Evolutionary conservation across 2,888 invertebrate genomes (phyloP).

Genomic region (Thysanoteuthis rhombus): DNA sequence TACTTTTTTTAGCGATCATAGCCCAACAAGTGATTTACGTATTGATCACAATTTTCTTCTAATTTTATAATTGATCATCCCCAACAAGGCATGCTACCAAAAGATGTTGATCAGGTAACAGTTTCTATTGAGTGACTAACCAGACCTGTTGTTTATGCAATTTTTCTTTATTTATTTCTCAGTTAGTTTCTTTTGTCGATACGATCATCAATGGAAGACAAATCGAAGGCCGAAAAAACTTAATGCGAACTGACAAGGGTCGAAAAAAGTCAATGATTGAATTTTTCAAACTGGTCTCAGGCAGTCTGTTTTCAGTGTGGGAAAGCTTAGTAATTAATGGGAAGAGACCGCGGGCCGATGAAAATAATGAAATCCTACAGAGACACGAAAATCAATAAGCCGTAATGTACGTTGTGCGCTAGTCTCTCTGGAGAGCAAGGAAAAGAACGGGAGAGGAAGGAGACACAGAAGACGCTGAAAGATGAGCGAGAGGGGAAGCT

Average conservation of each 20-base stretch:
- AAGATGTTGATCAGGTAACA: no score
- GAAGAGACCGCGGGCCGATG: neutral
- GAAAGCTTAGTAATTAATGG: neutral
- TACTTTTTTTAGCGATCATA: no score
- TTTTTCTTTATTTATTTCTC: neutral
- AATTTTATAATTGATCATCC: no score
- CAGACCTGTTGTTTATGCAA: neutral
- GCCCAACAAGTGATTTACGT: no score
- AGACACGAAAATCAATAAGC: neutral
- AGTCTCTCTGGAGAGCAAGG: neutral
- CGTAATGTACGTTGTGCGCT: neutral
- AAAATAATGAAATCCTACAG: neutral
- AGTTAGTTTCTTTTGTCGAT: neutral
- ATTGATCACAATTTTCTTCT: no score
- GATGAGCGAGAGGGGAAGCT: no score
- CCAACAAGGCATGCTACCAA: no score
- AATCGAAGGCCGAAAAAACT: neutral
- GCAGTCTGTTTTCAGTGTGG: neutral
- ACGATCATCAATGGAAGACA: neutral
- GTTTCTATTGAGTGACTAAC: no score
- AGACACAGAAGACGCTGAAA: no score
- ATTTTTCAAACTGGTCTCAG: neutral
- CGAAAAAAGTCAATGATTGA: constrained; percentile 12
- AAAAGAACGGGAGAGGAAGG: neutral
- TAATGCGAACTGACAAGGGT: neutral